Percentiles rank a stretch among this genome's conserved stretches.
These are phyloP conservation scores for Notothenia rossii DNA, from an alignment of 2,113 vertebrate genomes.

Conservation along the genomic window DNA sequence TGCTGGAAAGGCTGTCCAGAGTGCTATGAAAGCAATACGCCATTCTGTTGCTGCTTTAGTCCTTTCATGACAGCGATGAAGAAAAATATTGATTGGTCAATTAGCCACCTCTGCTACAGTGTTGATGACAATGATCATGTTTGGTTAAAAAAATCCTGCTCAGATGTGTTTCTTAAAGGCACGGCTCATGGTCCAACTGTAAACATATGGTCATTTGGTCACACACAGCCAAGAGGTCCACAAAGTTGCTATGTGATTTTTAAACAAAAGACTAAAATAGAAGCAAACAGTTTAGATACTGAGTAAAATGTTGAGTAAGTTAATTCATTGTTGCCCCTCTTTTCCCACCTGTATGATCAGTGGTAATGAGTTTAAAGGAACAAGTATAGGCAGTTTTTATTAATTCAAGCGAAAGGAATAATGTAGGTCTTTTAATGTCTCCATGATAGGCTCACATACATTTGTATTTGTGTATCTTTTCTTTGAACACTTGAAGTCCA, in stretches of 20 bases:
- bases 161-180: background rate
- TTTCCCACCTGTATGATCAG: background rate
- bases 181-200: background rate
- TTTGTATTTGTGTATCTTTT: constrained; percentile 11
- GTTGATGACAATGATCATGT: background rate
- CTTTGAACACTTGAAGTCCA: constrained; percentile 3
- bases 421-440: no score
- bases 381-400: background rate
- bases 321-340: background rate
- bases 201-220: background rate
- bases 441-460: background rate
- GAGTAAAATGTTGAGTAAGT: background rate
- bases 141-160: background rate
- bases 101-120: background rate
- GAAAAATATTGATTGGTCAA: constrained; percentile 3
- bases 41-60: background rate
- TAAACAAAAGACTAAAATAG: background rate
- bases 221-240: no score
- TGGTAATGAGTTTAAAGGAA: background rate
- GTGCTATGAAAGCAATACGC: background rate
- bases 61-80: background rate
- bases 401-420: background rate
- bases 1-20: constrained; percentile 4
- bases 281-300: no score
- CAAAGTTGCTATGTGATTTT: no score